phyloP scores from a whole-genome alignment of 2,888 invertebrate genomes.

The Carabus problematicus region DNA sequence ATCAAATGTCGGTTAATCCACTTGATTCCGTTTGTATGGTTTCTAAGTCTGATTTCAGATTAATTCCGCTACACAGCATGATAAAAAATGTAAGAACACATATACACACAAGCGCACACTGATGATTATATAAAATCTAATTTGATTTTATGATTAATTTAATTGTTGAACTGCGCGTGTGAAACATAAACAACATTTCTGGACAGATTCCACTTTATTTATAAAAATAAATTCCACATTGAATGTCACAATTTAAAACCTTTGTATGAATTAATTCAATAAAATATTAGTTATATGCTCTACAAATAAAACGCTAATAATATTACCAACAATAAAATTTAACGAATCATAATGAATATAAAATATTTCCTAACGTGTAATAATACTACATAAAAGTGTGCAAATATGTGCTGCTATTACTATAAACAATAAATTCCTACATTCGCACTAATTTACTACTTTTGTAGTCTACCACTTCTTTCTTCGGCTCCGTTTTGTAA shows the following conservation, averaged over 20 bases:
- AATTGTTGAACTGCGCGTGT: conserved; percentile 16
- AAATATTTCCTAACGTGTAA: conserved; percentile 3
- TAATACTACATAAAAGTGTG: conserved; percentile 6
- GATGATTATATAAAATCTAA: neutral
- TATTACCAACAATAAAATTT: conserved; percentile 9
- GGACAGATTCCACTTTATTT: no score
- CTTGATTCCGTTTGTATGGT: conserved; percentile 13
- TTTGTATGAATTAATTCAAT: no score
- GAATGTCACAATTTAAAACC: no score
- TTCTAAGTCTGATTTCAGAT: conserved; percentile 30
- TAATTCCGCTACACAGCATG: conserved; percentile 6
- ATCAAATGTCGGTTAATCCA: conserved; percentile 32
- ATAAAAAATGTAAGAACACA: no score
- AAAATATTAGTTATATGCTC: no score
- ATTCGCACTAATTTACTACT: conserved; percentile 4
- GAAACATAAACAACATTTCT: no score
- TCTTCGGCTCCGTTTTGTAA: conserved; percentile 69
- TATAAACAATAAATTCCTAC: neutral
- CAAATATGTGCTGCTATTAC: neutral
- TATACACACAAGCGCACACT: neutral
- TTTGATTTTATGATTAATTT: conserved; percentile 17
- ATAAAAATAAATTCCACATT: no score
- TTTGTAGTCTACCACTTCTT: conserved; percentile 63
- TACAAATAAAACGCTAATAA: neutral
- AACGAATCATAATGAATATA: neutral